A percentile compares a stretch with the other conserved stretches of the same genome.
Conservation (phyloP, 2,113 vertebrate species). For the Zosterops borbonicus region DNA sequence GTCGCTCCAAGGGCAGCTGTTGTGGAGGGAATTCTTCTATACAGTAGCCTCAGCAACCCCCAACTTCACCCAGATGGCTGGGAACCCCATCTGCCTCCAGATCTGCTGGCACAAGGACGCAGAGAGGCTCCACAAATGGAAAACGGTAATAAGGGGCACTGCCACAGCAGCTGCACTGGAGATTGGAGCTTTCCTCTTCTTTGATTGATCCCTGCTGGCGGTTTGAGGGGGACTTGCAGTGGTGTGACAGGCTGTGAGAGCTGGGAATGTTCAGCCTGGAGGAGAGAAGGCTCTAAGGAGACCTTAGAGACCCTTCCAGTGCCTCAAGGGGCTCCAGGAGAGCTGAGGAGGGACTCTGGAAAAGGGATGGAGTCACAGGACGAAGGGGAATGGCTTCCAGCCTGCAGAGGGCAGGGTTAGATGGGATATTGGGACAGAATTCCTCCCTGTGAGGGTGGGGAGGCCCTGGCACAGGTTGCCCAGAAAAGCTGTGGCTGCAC, state of each 20-base stretch:
- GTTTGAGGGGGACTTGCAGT: neutral
- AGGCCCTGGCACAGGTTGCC: neutral
- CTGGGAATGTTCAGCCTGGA: neutral
- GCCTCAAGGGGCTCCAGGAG: neutral
- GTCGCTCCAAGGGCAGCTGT: conserved; percentile 89
- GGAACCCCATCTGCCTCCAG: conserved; percentile 93
- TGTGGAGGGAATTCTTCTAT: conserved; percentile 96
- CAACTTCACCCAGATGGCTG: conserved; percentile 92
- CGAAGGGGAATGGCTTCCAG: neutral
- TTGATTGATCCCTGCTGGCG: neutral
- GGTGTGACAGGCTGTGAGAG: neutral
- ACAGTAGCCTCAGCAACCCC: conserved; percentile 87
- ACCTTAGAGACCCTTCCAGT: neutral
- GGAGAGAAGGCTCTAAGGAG: neutral
- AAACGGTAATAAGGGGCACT: neutral
- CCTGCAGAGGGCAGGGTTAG: neutral
- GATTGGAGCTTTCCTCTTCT: neutral
- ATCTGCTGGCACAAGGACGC: conserved; percentile 89
- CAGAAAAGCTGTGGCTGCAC: neutral
- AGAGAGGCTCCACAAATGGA: conserved; percentile 61
- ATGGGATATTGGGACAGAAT: neutral
- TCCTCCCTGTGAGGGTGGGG: neutral
- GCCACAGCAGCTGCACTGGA: neutral
- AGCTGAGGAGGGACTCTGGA: neutral
- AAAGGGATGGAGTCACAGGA: neutral